phyloP scores from a whole-genome alignment of 1,140 invertebrate genomes.

The Drosophila albomicans region DNA sequence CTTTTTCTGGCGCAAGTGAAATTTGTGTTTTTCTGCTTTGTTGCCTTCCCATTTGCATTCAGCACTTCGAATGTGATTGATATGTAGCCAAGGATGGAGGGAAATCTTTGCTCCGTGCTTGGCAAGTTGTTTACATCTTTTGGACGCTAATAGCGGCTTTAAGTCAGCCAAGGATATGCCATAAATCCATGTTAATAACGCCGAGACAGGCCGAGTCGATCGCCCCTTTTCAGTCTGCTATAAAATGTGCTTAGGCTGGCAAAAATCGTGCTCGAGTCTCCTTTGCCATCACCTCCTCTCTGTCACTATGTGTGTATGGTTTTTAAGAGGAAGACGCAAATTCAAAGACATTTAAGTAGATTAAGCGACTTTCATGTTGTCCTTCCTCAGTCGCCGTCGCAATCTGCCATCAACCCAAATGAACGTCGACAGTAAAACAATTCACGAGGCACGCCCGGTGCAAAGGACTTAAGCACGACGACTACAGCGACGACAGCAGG shows the following conservation, averaged over 20 bases:
- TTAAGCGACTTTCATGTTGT: slow-evolving; percentile 81
- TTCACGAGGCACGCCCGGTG: slow-evolving; percentile 75
- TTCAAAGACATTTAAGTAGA: slow-evolving; percentile 83
- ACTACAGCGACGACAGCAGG: slow-evolving; percentile 39
- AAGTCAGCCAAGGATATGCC: slow-evolving; percentile 73
- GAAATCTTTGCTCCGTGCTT: slow-evolving; percentile 6
- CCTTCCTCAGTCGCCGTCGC: slow-evolving; percentile 39
- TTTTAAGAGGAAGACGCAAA: slow-evolving; percentile 33
- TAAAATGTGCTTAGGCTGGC: slow-evolving; percentile 30
- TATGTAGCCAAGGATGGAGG: slow-evolving; percentile 29
- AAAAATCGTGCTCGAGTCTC: slow-evolving; percentile 10
- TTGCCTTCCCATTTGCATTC: slow-evolving; percentile 34
- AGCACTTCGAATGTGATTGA: slow-evolving; percentile 37
- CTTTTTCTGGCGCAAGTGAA: slow-evolving; percentile 48
- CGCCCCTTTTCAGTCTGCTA: slow-evolving; percentile 19
- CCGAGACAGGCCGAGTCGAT: slow-evolving; percentile 14
- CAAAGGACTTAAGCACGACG: slow-evolving; percentile 71
- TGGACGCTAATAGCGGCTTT: slow-evolving; percentile 69
- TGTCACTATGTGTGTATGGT: neutral
- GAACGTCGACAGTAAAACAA: slow-evolving; percentile 82
- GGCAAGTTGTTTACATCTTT: slow-evolving; percentile 71
- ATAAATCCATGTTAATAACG: slow-evolving; percentile 81
- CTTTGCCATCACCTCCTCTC: neutral
- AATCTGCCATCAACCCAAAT: slow-evolving; percentile 70
- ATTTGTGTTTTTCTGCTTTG: slow-evolving; percentile 72